These are phyloP conservation scores for Electrona antarctica DNA, from an alignment of 2,113 vertebrate genomes.

Conservation along the genomic window DNA sequence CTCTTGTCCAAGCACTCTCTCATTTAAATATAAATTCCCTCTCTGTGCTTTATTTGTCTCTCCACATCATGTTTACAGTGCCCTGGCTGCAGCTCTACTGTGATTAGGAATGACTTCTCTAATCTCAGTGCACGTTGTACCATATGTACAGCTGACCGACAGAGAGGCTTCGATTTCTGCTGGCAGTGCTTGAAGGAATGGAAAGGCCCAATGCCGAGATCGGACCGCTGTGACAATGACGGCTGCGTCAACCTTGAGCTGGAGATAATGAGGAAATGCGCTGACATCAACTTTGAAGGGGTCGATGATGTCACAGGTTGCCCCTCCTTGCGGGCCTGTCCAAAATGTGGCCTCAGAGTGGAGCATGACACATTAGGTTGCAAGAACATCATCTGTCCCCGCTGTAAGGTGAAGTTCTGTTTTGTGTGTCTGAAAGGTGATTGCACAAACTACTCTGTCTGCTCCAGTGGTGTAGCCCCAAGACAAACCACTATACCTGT, in stretches of 20 bases:
- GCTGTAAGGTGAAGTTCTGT: slow-evolving; percentile 61
- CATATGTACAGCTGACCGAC: slow-evolving; percentile 36
- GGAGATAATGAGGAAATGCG: slow-evolving; percentile 38
- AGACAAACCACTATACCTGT: slow-evolving; percentile 60
- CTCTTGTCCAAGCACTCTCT: neutral
- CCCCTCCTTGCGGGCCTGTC: slow-evolving; percentile 58
- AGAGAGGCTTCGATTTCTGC: slow-evolving; percentile 49
- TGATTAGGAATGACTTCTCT: slow-evolving; percentile 45
- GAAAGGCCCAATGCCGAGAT: slow-evolving; percentile 47
- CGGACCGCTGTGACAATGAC: slow-evolving; percentile 50
- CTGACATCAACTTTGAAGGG: slow-evolving; percentile 2
- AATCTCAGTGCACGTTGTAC: slow-evolving; percentile 52
- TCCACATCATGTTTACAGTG: slow-evolving; percentile 30
- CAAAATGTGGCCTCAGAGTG: slow-evolving; percentile 55
- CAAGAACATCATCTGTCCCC: slow-evolving; percentile 58
- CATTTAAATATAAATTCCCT: neutral
- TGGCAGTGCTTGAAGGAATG: slow-evolving; percentile 55
- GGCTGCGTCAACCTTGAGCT: slow-evolving; percentile 50
- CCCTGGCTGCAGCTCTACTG: slow-evolving; percentile 47
- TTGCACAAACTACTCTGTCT: slow-evolving; percentile 34
- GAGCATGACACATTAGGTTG: slow-evolving; percentile 59
- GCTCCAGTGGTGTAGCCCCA: slow-evolving; percentile 42
- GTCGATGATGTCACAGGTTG: slow-evolving; percentile 30
- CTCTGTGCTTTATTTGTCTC: neutral
- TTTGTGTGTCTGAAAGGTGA: slow-evolving; percentile 58